Percentiles rank a stretch among this genome's conserved stretches.
Conservation (phyloP, 2,113 vertebrate species). For the Greenwoodochromis staneri region DNA sequence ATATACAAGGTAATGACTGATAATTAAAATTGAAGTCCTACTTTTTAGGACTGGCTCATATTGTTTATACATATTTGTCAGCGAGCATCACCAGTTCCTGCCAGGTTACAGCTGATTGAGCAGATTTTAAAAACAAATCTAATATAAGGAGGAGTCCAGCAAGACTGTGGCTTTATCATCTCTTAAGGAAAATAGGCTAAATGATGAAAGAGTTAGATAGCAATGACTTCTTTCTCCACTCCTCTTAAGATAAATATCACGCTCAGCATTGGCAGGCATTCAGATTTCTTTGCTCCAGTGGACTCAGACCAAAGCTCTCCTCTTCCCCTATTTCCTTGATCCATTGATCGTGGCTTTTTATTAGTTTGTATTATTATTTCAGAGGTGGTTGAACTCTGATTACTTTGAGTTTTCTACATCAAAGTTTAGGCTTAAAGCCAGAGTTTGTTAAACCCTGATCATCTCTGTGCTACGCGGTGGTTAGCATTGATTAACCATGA, state of each 20-base stretch:
- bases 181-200: not conserved
- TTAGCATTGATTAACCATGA: not conserved
- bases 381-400: not conserved
- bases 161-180: not conserved
- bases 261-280: rapidly evolving
- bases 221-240: not conserved
- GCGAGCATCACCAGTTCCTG: not conserved
- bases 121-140: not conserved
- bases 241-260: not conserved
- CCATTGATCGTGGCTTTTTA: rapidly evolving
- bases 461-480: not conserved
- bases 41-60: rapidly evolving
- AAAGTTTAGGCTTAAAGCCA: not conserved
- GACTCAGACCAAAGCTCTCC: not conserved
- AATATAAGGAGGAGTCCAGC: not conserved
- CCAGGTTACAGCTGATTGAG: not conserved
- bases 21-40: not conserved
- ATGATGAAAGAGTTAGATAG: not conserved
- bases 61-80: not conserved
- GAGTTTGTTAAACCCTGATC: not conserved
- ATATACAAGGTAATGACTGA: rapidly evolving
- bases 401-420: not conserved
- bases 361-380: not conserved
- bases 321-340: not conserved
- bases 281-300: not conserved